Evolutionary conservation across 2,113 vertebrate species (phyloP), one percentile per base, ranked within the genome.

Genomic region (Nematolebias whitei): DNA sequence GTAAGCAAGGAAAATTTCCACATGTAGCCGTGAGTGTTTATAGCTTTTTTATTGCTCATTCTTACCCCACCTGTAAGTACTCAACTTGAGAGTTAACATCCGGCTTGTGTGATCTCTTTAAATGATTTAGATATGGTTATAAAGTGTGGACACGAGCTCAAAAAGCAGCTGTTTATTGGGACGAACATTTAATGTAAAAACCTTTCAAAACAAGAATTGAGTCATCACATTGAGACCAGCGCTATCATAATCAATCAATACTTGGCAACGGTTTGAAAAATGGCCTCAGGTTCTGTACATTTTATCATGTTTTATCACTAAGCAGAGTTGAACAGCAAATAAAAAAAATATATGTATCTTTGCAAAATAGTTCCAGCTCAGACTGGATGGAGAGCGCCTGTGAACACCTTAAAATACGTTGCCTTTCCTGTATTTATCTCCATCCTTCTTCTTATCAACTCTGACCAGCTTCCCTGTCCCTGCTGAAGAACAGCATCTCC

Each of bases 201-300:
- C 57, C 61, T 59, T 71, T 76, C 73, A 65, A 76, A 74, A 69
- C 79, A 68, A 43, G n/a, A 68, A 61, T 44, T 18, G 32, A 80
- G 65, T 49, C 71, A 40, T 75, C 59, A 60, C 60, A 32, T 70
- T 54, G 23, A 58, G 32, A 26, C 57, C 51, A 2, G 56, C 1
- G n/a, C 39, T 67, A 63, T 16, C 59, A 72, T 49, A 55, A n/a
- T 40, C 45, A 45, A 15, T 23, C 15, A 52, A 35, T 63, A 66
- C 54, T 2, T 4, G 2, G 32, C 32, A 35, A 1, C 20, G 0
- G 0, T 56, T 65, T 67, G 43, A 55, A 63, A 56, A 51, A 75
- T 51, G 14, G 55, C 66, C 22, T 51, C 9, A 13, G 55, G 55
- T 18, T 0, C 8, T 11, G 22, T 15, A 15, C 20, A 40, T 53